Percentiles rank a stretch among this genome's conserved stretches.
phyloP scores from a whole-genome alignment of 2,797 vertebrate genomes.

The Eleutherodactylus coqui region DNA sequence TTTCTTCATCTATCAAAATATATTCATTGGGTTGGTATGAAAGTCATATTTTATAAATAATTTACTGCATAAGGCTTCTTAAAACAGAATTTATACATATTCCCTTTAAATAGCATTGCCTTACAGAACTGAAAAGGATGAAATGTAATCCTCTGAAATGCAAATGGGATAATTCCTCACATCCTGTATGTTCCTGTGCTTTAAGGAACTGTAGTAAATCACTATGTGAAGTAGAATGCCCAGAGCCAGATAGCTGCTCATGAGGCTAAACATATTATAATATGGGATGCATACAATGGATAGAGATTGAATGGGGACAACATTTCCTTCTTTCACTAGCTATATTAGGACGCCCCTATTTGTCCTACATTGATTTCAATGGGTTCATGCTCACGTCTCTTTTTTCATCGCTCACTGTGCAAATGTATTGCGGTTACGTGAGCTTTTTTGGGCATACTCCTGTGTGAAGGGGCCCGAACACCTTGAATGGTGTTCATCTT shows the following conservation, averaged over 20 bases:
- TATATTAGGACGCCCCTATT: no score
- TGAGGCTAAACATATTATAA: background rate
- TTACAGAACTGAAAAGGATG: background rate
- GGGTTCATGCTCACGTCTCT: no score
- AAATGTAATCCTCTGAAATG: background rate
- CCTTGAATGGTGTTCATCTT: background rate
- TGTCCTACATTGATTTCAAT: no score
- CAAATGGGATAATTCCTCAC: background rate
- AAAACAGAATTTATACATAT: conserved; percentile 1
- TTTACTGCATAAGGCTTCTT: background rate
- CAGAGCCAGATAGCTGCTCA: background rate
- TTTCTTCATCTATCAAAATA: no score
- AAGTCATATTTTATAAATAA: background rate
- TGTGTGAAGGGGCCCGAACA: no score
- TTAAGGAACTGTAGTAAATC: background rate
- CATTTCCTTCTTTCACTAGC: background rate
- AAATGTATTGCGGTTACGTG: no score
- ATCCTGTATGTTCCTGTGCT: background rate
- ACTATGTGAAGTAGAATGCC: background rate
- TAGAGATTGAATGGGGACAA: background rate
- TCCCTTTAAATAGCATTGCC: background rate
- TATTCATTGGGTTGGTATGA: no score
- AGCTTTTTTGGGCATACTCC: no score
- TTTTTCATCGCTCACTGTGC: no score
- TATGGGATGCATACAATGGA: background rate